A percentile compares a stretch with the other conserved stretches of the same genome.
Conservation (phyloP, 2,888 invertebrate species). For the Andrena trimmerana region DNA sequence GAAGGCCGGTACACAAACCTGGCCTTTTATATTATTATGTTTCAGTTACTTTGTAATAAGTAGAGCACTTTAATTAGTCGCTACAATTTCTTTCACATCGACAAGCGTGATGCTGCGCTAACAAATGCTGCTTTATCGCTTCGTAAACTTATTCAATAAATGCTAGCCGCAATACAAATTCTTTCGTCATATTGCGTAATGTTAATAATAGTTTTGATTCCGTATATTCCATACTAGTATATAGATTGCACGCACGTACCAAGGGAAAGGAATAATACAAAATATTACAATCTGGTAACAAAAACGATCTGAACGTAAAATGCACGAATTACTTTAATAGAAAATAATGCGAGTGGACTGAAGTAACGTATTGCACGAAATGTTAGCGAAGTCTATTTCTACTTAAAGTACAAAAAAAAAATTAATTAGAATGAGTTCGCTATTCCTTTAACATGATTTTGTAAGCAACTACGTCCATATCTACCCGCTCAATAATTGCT, state of each 20-base stretch:
- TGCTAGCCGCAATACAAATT: slow-evolving; percentile 13
- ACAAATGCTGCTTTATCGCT: slow-evolving; percentile 29
- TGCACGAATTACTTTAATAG: not conserved
- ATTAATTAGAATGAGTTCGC: not conserved
- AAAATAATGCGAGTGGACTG: not conserved
- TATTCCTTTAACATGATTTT: not conserved
- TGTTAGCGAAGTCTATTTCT: slow-evolving; percentile 1
- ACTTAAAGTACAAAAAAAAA: not conserved
- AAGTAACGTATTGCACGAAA: slow-evolving; percentile 6
- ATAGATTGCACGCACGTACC: slow-evolving; percentile 2
- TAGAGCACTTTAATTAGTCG: slow-evolving; percentile 14
- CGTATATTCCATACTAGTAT: slow-evolving; percentile 13
- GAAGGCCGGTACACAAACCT: slow-evolving; percentile 28
- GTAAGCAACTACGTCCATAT: not conserved
- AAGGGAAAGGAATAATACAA: not conserved
- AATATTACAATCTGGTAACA: not conserved
- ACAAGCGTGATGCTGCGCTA: slow-evolving; percentile 31
- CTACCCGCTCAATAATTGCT: slow-evolving; percentile 11
- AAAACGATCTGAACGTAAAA: not conserved
- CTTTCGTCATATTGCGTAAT: slow-evolving; percentile 10
- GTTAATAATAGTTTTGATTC: slow-evolving; percentile 50
- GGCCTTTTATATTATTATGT: slow-evolving; percentile 33
- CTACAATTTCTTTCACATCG: not conserved
- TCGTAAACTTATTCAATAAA: slow-evolving; percentile 29
- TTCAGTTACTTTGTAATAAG: slow-evolving; percentile 31